Percentiles rank a stretch among this genome's conserved stretches.
phyloP scores from a whole-genome alignment of 2,888 invertebrate species.

The Cactoblastis cactorum region DNA sequence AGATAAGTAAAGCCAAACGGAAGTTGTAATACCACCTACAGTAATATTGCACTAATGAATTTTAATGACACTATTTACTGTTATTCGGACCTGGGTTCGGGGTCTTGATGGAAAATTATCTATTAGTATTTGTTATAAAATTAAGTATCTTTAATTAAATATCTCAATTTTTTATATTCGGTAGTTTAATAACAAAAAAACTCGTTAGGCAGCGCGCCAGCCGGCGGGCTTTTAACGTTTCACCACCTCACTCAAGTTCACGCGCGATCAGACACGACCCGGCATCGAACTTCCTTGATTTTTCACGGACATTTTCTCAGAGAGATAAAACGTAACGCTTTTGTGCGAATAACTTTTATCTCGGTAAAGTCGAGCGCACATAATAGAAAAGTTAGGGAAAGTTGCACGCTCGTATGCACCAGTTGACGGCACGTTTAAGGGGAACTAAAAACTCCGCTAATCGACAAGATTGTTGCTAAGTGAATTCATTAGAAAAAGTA shows the following conservation, averaged over 20 bases:
- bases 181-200: no score
- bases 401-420: conserved; percentile 25
- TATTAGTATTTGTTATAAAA: no score
- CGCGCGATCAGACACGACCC: conserved; percentile 38
- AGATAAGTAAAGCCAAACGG: not conserved
- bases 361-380: conserved; percentile 35
- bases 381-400: conserved; percentile 30
- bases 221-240: not conserved
- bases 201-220: not conserved
- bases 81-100: no score
- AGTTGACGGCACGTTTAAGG: conserved; percentile 7
- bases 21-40: not conserved
- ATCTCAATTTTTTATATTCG: no score
- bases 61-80: no score
- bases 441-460: conserved; percentile 8
- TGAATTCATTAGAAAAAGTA: not conserved
- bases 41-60: no score
- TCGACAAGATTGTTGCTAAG: conserved; percentile 10
- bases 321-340: conserved; percentile 43
- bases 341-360: conserved; percentile 44
- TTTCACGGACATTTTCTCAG: conserved; percentile 42
- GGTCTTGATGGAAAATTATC: no score
- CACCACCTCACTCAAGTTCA: conserved; percentile 26
- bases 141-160: no score
- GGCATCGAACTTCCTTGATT: conserved; percentile 26